These are phyloP conservation scores for Micromesistius poutassou DNA, from an alignment of 2,797 vertebrate species.

Conservation along the genomic window DNA sequence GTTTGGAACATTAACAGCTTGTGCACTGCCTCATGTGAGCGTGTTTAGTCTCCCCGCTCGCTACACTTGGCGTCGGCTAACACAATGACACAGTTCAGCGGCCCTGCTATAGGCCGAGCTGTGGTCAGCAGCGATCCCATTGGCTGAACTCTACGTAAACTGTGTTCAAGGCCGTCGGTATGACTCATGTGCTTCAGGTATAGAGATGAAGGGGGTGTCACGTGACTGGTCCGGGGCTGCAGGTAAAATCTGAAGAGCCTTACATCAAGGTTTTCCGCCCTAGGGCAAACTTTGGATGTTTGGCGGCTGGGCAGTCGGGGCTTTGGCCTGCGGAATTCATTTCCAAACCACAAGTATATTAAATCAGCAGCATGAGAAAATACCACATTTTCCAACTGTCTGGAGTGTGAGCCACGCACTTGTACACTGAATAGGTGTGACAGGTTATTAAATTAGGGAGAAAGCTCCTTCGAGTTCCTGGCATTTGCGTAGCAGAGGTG, in stretches of 20 bases:
- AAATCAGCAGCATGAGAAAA: not conserved
- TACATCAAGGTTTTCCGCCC: too few species aligned
- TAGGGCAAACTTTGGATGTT: too few species aligned
- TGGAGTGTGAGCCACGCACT: not conserved
- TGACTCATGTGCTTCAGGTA: not conserved
- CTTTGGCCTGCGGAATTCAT: not conserved
- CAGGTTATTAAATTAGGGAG: not conserved
- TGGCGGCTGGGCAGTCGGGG: not conserved
- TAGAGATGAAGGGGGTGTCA: not conserved
- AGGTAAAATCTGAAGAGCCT: too few species aligned
- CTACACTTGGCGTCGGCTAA: not conserved
- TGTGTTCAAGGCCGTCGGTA: too few species aligned
- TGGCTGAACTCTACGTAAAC: too few species aligned
- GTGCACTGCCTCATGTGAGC: conserved; percentile 23
- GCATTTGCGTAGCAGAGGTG: not conserved
- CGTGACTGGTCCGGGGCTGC: not conserved
- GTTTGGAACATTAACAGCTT: conserved; percentile 49
- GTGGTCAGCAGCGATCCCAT: too few species aligned
- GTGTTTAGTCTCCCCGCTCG: conserved; percentile 10
- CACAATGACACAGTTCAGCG: not conserved
- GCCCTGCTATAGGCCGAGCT: not conserved
- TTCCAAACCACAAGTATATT: not conserved
- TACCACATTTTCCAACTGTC: not conserved
- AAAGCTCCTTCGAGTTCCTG: not conserved
- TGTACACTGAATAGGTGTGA: not conserved